phyloP scores from a whole-genome alignment of 2,113 vertebrate species.

The Marmota monax region DNA sequence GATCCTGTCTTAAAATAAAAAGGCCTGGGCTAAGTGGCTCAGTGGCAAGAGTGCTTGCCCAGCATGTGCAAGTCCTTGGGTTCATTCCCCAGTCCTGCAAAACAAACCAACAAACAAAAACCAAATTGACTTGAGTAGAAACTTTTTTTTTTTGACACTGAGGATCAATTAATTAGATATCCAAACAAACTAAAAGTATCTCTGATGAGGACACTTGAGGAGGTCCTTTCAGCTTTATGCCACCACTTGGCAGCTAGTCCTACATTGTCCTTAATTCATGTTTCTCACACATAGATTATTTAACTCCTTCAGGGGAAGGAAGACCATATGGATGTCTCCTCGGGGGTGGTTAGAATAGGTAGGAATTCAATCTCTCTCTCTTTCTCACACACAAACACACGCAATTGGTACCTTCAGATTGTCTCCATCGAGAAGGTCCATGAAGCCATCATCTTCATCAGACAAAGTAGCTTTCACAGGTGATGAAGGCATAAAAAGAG shows the following conservation, averaged over 20 bases:
- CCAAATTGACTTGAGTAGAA: background rate
- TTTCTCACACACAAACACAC: slow-evolving; percentile 57
- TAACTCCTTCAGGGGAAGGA: background rate
- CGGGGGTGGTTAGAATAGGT: background rate
- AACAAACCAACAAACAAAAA: no score
- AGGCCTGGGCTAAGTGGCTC: background rate
- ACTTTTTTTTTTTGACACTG: background rate
- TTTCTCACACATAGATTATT: background rate
- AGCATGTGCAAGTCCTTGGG: background rate
- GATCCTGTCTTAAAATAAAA: background rate
- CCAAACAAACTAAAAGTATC: background rate
- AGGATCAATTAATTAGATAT: background rate
- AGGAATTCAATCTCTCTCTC: no score
- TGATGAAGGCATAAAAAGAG: slow-evolving; percentile 86
- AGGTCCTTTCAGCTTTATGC: background rate
- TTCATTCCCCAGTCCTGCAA: no score
- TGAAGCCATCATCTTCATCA: slow-evolving; percentile 94
- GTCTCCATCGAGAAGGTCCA: slow-evolving; percentile 92
- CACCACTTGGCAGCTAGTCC: no score
- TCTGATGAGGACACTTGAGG: background rate
- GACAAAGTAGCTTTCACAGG: slow-evolving; percentile 85
- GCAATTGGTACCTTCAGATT: slow-evolving; percentile 84
- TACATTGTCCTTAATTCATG: background rate
- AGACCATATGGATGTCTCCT: background rate
- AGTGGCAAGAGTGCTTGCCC: background rate